phyloP scores from a whole-genome alignment of 2,888 invertebrate species.

The Meteorus colon region DNA sequence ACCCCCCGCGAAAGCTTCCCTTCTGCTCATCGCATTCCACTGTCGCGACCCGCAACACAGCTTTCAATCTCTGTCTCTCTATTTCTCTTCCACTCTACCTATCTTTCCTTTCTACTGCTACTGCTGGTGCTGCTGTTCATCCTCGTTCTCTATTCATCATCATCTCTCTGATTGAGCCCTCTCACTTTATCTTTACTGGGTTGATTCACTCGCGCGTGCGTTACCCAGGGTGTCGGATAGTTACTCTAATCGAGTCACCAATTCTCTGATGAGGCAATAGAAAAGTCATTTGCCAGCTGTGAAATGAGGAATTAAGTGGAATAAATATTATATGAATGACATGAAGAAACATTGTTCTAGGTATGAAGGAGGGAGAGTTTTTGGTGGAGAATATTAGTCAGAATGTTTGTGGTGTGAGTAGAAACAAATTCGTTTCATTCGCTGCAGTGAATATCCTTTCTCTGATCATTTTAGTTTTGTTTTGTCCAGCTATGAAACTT shows the following conservation, averaged over 20 bases:
- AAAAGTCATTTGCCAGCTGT: conserved; percentile 59
- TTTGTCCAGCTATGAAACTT: no score
- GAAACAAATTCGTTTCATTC: no score
- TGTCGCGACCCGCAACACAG: conserved; percentile 39
- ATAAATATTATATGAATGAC: no score
- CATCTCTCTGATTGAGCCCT: conserved; percentile 20
- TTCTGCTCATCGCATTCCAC: conserved; percentile 36
- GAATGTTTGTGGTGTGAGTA: no score
- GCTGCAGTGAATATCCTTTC: no score
- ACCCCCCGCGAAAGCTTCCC: conserved; percentile 51
- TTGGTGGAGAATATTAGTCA: no score
- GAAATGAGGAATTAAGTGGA: neutral
- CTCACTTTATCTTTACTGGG: conserved; percentile 24
- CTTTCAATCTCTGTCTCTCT: conserved; percentile 34
- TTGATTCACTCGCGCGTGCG: conserved; percentile 35
- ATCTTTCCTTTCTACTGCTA: conserved; percentile 33
- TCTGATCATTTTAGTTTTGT: no score
- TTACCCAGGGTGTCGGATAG: conserved; percentile 61
- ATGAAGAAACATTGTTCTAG: neutral
- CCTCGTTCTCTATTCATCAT: conserved; percentile 24
- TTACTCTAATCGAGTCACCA: conserved; percentile 70
- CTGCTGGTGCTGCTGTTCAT: conserved; percentile 31
- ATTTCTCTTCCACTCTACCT: conserved; percentile 17
- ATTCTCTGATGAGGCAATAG: conserved; percentile 61
- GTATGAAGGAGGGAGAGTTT: neutral